Evolutionary conservation across 2,888 invertebrate species (phyloP).

Genomic region (Pterostichus niger): DNA sequence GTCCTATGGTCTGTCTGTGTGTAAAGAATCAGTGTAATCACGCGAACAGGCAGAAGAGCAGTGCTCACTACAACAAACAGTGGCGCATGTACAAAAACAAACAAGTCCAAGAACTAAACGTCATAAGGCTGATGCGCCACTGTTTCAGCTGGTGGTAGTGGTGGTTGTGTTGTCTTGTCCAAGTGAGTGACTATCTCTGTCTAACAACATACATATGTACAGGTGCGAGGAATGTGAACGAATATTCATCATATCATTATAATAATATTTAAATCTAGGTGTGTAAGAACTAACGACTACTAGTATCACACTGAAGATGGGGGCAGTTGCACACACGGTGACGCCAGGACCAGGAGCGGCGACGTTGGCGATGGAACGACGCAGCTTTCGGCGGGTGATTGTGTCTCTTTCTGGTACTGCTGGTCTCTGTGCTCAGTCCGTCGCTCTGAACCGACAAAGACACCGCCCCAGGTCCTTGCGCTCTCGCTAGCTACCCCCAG

Average conservation of each 20-base stretch:
- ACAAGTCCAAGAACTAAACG: slow-evolving; percentile 22
- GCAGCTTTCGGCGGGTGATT: slow-evolving; percentile 53
- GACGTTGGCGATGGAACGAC: neutral
- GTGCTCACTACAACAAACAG: slow-evolving; percentile 39
- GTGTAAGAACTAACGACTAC: slow-evolving; percentile 55
- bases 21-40: slow-evolving; percentile 7
- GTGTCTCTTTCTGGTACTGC: slow-evolving; percentile 63
- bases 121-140: slow-evolving; percentile 39
- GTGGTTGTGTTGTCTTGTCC: slow-evolving; percentile 33
- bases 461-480: neutral
- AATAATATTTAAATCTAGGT: slow-evolving; percentile 55
- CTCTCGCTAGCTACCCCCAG: slow-evolving; percentile 1
- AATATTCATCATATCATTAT: slow-evolving; percentile 45
- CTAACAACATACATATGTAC: slow-evolving; percentile 65
- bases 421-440: slow-evolving; percentile 35
- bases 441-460: neutral
- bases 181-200: slow-evolving; percentile 39
- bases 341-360: neutral
- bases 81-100: slow-evolving; percentile 46
- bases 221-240: slow-evolving; percentile 62
- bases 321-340: neutral
- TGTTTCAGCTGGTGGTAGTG: slow-evolving; percentile 43
- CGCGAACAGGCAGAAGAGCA: slow-evolving; percentile 38
- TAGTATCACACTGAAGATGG: slow-evolving; percentile 63
- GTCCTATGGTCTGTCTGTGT: slow-evolving; percentile 27